phyloP scores from a whole-genome alignment of 2,797 vertebrate genomes.

The Smutsia gigantea region DNA sequence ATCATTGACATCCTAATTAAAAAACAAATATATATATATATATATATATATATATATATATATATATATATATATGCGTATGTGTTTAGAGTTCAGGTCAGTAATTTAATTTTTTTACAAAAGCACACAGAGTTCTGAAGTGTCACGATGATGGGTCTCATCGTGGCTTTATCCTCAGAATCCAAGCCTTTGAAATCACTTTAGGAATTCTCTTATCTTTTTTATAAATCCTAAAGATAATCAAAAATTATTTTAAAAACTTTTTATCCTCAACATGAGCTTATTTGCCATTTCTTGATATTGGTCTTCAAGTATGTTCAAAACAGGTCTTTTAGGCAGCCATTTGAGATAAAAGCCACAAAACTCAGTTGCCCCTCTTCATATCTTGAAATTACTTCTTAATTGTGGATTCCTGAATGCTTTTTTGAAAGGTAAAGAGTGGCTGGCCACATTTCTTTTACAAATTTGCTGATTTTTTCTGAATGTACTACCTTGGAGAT shows the following conservation, averaged over 20 bases:
- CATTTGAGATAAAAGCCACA: neutral
- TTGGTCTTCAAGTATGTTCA: neutral
- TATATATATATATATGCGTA: too few relatives aligned
- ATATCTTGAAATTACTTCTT: neutral
- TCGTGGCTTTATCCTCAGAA: neutral
- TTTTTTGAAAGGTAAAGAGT: neutral
- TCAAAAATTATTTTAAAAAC: constrained; percentile 9
- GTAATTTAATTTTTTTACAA: neutral
- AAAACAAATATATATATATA: too few relatives aligned
- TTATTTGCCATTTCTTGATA: neutral
- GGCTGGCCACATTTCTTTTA: neutral
- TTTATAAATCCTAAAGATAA: neutral
- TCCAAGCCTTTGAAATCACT: neutral
- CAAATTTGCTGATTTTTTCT: constrained; percentile 36
- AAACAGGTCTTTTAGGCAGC: neutral
- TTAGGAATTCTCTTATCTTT: neutral
- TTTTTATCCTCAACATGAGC: neutral
- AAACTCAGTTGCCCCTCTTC: neutral
- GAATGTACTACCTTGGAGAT: neutral
- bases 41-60: too few relatives aligned
- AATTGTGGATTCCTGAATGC: neutral
- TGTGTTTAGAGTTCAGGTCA: neutral
- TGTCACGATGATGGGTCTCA: neutral
- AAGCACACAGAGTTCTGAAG: neutral
- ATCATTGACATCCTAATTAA: too few relatives aligned